These are phyloP conservation scores for sheep (Ovis aries) DNA, from an alignment of 2,113 vertebrate species.

Conservation along the genomic window ARS-UI_Ramb_v3.0 NC_056070.1:69473501-69474000, in stretches of 20 bases:
- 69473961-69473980: not conserved
- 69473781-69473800: not conserved
- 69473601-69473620: not conserved
- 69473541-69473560: not conserved
- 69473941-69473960: not conserved
- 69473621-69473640: not conserved
- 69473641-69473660: not conserved
- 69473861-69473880: not conserved
- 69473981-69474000: accelerated
- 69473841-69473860: not conserved
- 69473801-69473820: not conserved
- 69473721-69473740: not conserved
- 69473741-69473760: not conserved
- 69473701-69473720: not conserved
- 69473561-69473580: not conserved
- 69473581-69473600: not conserved
- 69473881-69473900: not conserved
- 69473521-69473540: not conserved
- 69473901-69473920: not conserved
- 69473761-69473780: not conserved
- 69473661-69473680: not conserved
- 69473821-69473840: not conserved
- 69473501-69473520: not conserved
- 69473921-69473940: not conserved
- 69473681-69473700: not conserved